Base-by-base conservation (phyloP, 2,113 vertebrate genomes). In the Pterocles orientalis region DNA sequence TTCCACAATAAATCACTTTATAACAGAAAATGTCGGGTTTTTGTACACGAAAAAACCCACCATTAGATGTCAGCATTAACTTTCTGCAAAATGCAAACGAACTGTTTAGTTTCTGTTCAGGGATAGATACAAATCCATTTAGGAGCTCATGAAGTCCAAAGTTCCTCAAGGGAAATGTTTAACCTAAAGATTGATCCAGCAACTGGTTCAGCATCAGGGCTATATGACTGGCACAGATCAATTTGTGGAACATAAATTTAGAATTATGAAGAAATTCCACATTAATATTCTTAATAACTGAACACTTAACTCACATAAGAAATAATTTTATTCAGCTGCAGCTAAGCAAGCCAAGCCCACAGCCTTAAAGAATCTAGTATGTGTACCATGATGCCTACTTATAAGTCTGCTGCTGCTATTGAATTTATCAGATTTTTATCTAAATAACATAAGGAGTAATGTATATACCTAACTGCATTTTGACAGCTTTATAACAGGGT, bases 31-130 rank as follows among this genome's bases (percentile, higher is more conserved):
- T 33, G 25, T 73, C 64, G 8, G 14, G 2, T 7, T 64, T 79
- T 69, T 23, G 62, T 47, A 36, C 7, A 14, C 18, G 50, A 43
- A 41, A 58, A 80, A 31, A 57, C 3, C 5, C 2, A 75, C 83
- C 96, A 76, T 86, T 54, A 94, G 96, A 81, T 97, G 96, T 64
- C 96, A 96, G 65, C 18, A 34, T 48, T n/a, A 75, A 82, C 94
- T 62, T 31, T 75, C 77, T 60, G 23, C 48, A 94, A 71, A 71
- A 51, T 4, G 7, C n/a, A 13, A 26, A 18, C 1, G 1, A 57
- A 8, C 5, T 0, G 0, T 5, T 54, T 41, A 3, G 10, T 31
- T 65, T 76, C 57, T 70, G 0, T 29, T 41, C 9, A 13, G 16
- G 33, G 28, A 3, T 20, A 2, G 1, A 0, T 6, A 14, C 23